Base-by-base conservation (phyloP, 2,888 invertebrate genomes). In the Lasioglossum lativentre region DNA sequence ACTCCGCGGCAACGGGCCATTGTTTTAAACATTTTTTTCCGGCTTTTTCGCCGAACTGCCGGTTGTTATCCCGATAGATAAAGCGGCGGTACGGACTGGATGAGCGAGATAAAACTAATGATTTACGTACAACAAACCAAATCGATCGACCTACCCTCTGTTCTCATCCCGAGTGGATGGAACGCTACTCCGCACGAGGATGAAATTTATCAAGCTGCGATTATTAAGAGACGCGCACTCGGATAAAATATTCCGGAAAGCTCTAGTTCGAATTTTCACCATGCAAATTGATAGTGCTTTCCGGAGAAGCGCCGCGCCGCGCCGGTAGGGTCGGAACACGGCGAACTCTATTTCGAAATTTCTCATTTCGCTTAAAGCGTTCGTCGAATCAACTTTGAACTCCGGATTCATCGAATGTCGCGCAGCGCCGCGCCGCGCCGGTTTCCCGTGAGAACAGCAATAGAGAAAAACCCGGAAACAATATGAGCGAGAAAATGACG, bases 21-120 rank as follows among this genome's bases (percentile, higher is more conserved):
- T 93, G 93, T 94, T 92, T 92, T 87, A 78, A 80, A 85, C 88
- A 88, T 90, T 92, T 89, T 89, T 90, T 83, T 66, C 86, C 85
- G 89, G 87, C 84, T 87, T 89, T 92, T 92, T 89, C 91, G 91
- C 91, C 93, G 92, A 92, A 92, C 92, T 92, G 91, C 86, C 93
- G 92, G 92, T 92, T 93, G 92, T 92, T 94, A 93, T 92, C 83
- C 88, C 92, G 91, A 92, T 91, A 93, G 94, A 95, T 94, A 94
- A 93, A 94, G 90, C 92, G 92, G 91, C 92, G 93, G 93, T 92
- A 92, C 92, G 92, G 90, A 93, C 93, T 94, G 93, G 92, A 93
- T 94, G 93, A 93, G 92, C 90, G 93, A 93, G 94, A 94, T 94
- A 94, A 94, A 94, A 93, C 93, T 93, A 94, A 94, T 94, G 94